Evolutionary conservation across 2,113 vertebrate species (phyloP).

Genomic region (Indicator maculatus): DNA sequence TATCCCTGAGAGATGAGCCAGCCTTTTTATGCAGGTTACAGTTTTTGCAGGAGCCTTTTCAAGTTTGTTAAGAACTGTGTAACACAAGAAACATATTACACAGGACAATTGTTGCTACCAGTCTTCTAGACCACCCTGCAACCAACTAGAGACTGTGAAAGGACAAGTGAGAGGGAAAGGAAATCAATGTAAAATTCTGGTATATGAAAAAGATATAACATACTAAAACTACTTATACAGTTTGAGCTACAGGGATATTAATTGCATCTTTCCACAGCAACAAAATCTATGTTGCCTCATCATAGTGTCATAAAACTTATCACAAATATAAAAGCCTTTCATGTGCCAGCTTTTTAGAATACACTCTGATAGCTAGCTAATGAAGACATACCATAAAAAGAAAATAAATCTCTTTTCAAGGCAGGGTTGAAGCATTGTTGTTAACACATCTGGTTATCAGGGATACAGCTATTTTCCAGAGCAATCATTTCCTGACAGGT

Average conservation of each 20-base stretch:
- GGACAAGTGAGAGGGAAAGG: neutral
- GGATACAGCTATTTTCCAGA: slow-evolving; percentile 39
- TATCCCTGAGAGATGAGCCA: neutral
- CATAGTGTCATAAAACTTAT: neutral
- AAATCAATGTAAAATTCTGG: neutral
- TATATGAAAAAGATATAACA: neutral
- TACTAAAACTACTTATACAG: neutral
- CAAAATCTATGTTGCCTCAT: neutral
- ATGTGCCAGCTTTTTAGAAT: neutral
- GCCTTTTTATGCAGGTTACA: neutral
- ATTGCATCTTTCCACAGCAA: neutral
- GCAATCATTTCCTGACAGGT: slow-evolving; percentile 70
- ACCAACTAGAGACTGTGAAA: neutral
- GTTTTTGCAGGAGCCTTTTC: neutral
- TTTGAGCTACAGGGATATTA: neutral
- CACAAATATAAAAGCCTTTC: slow-evolving; percentile 19
- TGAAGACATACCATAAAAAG: slow-evolving; percentile 48
- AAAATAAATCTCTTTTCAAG: slow-evolving; percentile 29
- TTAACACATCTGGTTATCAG: slow-evolving; percentile 44
- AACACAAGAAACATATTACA: neutral
- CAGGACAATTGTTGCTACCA: neutral
- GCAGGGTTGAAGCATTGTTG: slow-evolving; percentile 50
- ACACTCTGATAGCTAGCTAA: slow-evolving; percentile 52
- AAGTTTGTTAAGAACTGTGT: neutral
- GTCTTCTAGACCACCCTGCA: neutral